These are phyloP conservation scores for Labeo catla DNA, from an alignment of 2,113 vertebrate species.

Conservation along the genomic window DNA sequence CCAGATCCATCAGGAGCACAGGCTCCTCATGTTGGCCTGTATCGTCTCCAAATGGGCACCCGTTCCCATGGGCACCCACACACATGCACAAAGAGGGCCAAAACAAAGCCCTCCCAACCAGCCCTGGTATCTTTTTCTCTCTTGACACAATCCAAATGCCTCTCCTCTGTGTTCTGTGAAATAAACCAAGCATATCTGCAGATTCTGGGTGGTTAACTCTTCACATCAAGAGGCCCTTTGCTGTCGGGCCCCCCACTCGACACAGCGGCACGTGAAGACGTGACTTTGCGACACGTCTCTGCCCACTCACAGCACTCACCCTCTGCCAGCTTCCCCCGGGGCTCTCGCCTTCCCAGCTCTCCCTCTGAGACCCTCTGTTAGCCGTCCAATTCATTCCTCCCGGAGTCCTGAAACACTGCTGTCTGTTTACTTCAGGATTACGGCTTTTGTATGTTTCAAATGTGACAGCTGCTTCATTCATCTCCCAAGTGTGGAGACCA, in stretches of 20 bases:
- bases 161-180: neutral
- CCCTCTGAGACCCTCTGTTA: conserved; percentile 14
- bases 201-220: conserved; percentile 36
- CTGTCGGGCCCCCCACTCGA: neutral
- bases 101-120: conserved; percentile 8
- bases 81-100: conserved; percentile 19
- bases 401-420: conserved; percentile 56
- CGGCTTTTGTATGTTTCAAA: conserved; percentile 81
- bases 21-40: neutral
- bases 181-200: conserved; percentile 15
- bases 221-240: conserved; percentile 45
- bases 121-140: conserved; percentile 26
- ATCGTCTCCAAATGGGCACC: neutral
- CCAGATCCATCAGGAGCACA: conserved; percentile 36
- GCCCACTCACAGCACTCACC: neutral
- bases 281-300: neutral
- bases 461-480: conserved; percentile 83
- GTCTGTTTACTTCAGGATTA: conserved; percentile 82
- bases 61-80: conserved; percentile 9
- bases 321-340: neutral
- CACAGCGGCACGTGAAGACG: conserved; percentile 6
- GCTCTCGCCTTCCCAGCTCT: neutral
- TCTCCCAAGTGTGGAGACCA: conserved; percentile 76
- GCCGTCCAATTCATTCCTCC: conserved; percentile 27
- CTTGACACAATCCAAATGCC: conserved; percentile 1